Conservation (phyloP, 2,113 vertebrate genomes). For the Neogobius melanostomus region DNA sequence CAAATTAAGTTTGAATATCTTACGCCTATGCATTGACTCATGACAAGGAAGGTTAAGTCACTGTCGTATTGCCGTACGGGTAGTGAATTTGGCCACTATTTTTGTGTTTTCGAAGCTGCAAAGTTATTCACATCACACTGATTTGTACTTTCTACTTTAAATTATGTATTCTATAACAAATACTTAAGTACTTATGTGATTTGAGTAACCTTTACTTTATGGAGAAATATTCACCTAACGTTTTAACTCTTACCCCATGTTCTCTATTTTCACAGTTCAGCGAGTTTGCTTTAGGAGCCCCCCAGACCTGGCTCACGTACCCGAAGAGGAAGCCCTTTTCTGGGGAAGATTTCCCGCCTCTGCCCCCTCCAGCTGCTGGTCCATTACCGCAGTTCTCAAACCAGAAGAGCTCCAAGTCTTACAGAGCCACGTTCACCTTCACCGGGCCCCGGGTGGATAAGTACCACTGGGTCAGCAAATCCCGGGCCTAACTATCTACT, state of each 20-base stretch:
- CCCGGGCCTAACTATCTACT: slow-evolving; percentile 55
- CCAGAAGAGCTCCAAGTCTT: slow-evolving; percentile 73
- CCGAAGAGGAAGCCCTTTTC: slow-evolving; percentile 70
- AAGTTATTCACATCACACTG: no score
- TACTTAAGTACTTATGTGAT: no score
- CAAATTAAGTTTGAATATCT: no score
- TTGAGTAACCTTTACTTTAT: no score
- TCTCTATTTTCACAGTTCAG: slow-evolving; percentile 60
- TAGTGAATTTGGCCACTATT: no score
- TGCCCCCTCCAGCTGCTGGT: slow-evolving; percentile 18
- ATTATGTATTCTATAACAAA: no score
- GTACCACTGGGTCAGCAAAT: slow-evolving; percentile 93
- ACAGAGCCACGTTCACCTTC: slow-evolving; percentile 66
- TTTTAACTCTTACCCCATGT: not conserved
- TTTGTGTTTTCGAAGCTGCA: no score
- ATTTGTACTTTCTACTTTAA: no score
- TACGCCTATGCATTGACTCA: no score
- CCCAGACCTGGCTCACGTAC: slow-evolving; percentile 79
- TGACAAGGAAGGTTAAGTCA: no score
- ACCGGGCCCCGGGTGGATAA: slow-evolving; percentile 81
- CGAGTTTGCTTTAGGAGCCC: slow-evolving; percentile 74
- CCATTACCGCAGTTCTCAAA: slow-evolving; percentile 28
- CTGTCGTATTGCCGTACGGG: no score
- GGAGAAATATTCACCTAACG: no score
- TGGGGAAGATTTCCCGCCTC: slow-evolving; percentile 62